Evolutionary conservation across 2,888 invertebrate species (phyloP).

Genomic region (Sussaba pulchella): DNA sequence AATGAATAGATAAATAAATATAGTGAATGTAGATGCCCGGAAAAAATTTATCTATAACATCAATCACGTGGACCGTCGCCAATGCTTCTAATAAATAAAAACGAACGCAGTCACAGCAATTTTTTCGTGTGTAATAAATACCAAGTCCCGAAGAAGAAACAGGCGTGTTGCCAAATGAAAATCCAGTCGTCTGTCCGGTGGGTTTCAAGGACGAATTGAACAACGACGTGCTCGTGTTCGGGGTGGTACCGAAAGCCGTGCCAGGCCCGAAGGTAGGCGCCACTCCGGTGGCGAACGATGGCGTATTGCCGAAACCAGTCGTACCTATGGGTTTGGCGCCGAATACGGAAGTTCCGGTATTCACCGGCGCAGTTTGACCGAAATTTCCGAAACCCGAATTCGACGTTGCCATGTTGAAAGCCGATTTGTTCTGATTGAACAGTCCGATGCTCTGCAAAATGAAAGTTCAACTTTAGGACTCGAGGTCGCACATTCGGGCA

Average conservation of each 20-base stretch:
- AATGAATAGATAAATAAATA: too few species aligned
- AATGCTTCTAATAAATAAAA: too few species aligned
- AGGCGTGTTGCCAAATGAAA: slow-evolving; percentile 80
- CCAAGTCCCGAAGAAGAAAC: slow-evolving; percentile 80
- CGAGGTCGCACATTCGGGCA: too few species aligned
- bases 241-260: slow-evolving; percentile 80
- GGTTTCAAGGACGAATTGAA: slow-evolving; percentile 85
- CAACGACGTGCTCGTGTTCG: slow-evolving; percentile 81
- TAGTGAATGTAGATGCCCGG: too few species aligned
- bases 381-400: slow-evolving; percentile 84
- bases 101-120: too few species aligned
- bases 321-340: slow-evolving; percentile 84
- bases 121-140: slow-evolving; percentile 44
- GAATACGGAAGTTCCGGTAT: slow-evolving; percentile 84
- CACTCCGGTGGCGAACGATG: slow-evolving; percentile 76
- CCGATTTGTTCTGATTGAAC: slow-evolving; percentile 84
- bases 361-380: slow-evolving; percentile 78
- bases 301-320: slow-evolving; percentile 83
- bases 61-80: too few species aligned
- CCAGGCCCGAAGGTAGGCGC: slow-evolving; percentile 74
- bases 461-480: too few species aligned
- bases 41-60: too few species aligned
- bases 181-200: slow-evolving; percentile 80
- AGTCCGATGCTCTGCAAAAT: slow-evolving; percentile 81
- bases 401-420: slow-evolving; percentile 81